Evolutionary conservation across 2,113 vertebrate genomes (phyloP), one percentile per base, ranked within the genome.

Genomic region (Tringa solitaria): DNA sequence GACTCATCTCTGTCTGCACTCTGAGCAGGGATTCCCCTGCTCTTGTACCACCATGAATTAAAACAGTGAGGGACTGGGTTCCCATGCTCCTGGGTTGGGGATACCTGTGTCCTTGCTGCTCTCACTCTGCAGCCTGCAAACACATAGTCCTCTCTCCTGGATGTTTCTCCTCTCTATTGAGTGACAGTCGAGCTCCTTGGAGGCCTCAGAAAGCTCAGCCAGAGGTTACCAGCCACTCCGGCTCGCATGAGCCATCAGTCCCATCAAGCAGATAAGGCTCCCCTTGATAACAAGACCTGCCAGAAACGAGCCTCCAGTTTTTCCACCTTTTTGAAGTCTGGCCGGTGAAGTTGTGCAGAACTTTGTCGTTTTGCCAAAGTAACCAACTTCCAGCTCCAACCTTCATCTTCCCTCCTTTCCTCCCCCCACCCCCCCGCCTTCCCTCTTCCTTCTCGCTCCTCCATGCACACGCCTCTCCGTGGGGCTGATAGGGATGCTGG

Each of bases 321-420:
- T 97, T 92, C 91, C 93, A 93, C 91, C 88, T 93, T 91, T 97
- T 97, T 97, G 96, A 98, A 96, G 96, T 97, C 93, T 69, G 30
- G n/a, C 35, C 24, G 3, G 70, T 96, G 97, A 98, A 59, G 82
- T 23, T 98, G 74, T 75, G 91, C 97, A 98, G 97, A 87, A 26
- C 91, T 90, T 85, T 97, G 95, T 91, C 78, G 33, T 30, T 33
- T 50, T 97, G 97, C 97, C 97, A 97, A 98, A 98, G 90, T 96
- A 97, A 98, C 96, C 95, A 97, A 95, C 76, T 76, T 95, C 61
- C 76, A 90, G 77, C 59, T 84, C 91, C 89, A 92, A 82, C 39
- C 39, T 91, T 57, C 39, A 8, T 84, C 94, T 94, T 95, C 81
- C 26, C 65, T 90, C 35, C 27, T 90, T 73, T 57, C 13, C 50